These are phyloP conservation scores for Eudasyphora cyanicolor DNA, from an alignment of 2,888 invertebrate species.

Conservation along the genomic window DNA sequence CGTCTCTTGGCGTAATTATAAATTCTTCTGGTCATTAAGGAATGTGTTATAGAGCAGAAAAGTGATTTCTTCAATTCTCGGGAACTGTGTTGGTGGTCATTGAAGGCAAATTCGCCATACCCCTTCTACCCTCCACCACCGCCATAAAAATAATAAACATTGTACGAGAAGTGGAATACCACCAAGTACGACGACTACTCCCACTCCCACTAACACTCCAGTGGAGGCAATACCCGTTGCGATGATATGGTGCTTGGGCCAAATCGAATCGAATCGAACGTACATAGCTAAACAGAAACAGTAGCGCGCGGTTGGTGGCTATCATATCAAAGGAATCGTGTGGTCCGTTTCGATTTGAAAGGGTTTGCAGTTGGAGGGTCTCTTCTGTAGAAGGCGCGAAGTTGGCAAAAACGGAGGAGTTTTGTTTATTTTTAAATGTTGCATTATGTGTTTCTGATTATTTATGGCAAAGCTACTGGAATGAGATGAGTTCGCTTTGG, in stretches of 20 bases:
- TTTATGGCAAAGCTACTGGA: slow-evolving; percentile 58
- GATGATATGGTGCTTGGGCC: not conserved
- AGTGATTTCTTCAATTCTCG: slow-evolving; percentile 55
- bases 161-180: too few species aligned
- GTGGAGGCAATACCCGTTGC: not conserved
- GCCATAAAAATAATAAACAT: slow-evolving; percentile 54
- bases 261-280: not conserved
- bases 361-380: not conserved
- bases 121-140: too few species aligned
- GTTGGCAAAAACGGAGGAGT: slow-evolving; percentile 44
- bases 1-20: slow-evolving; percentile 44
- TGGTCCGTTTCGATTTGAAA: not conserved
- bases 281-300: slow-evolving; percentile 7
- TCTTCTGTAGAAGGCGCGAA: slow-evolving; percentile 37
- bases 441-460: slow-evolving; percentile 31
- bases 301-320: slow-evolving; percentile 15
- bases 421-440: slow-evolving; percentile 60
- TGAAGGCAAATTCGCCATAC: too few species aligned
- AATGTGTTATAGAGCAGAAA: slow-evolving; percentile 32
- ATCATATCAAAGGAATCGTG: slow-evolving; percentile 9
- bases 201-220: not conserved
- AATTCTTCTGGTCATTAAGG: slow-evolving; percentile 41
- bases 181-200: not conserved
- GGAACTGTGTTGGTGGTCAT: slow-evolving; percentile 62
- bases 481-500: not conserved